Evolutionary conservation across 2,113 vertebrate genomes (phyloP), one percentile per base, ranked within the genome.

Genomic region (Tursiops truncatus): DNA sequence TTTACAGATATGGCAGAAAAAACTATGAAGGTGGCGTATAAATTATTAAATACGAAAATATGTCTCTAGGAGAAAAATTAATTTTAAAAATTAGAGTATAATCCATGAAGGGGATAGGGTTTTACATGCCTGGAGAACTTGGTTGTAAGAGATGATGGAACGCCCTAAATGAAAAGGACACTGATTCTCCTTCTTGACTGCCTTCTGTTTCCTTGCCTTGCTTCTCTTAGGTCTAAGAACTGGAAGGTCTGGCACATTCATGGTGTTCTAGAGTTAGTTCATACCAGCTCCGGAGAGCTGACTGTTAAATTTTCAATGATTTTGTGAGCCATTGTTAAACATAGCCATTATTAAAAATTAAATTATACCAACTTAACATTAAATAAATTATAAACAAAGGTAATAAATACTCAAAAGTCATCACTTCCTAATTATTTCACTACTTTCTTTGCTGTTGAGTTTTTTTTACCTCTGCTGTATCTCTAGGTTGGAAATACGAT

Each of bases 11-110:
- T 20, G 25, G 23, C 31, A 67, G 56, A 20, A 76, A 36, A 92
- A 79, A 12, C 7, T 2, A 60, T 10, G 6, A 81, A 8, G 50
- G 3, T 89, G 62, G n/a, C 20, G 36, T 26, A 80, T 80, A 88
- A 90, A 85, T 96, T 28, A 84, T 87, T 80, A 91, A 85, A 60
- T 88, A 70, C 9, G 15, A 86, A 92, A 96, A 91, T 53, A 77
- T 71, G 9, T 23, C 67, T 25, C 47, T 79, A 63, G 23, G 53
- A 73, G 62, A 23, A 74, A 86, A 82, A 41, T 71, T 93, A 65
- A 85, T 65, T 91, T 82, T 93, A 65, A 44, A 94, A 95, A 20
- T 76, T 71, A 74, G 11, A 88, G 21, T 31, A 36, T 38, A 81
- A 25, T 76, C 28, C 62, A 60, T 28, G 63, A 68, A 62, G 36